Percentiles rank a stretch among this genome's conserved stretches.
Conservation (phyloP, 2,797 vertebrate genomes). For the Tiaroga cobitis region DNA sequence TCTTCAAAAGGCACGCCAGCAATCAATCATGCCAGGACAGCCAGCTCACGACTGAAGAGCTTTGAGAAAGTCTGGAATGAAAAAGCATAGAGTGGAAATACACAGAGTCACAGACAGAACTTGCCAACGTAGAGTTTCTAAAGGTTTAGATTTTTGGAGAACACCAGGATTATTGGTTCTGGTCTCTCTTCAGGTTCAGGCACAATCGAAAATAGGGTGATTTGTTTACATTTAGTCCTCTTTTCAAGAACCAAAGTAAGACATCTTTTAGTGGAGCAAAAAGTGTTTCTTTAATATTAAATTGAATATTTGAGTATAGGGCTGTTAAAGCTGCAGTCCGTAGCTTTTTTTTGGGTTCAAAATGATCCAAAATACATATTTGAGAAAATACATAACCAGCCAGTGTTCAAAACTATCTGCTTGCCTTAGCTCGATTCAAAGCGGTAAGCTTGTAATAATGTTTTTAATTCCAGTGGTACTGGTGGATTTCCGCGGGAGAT, state of each 20-base stretch:
- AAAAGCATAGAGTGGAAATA: neutral
- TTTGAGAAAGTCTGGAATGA: conserved; percentile 23
- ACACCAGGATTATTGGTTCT: neutral
- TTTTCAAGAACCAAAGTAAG: neutral
- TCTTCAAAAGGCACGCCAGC: conserved; percentile 1
- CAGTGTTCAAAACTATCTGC: too few species aligned
- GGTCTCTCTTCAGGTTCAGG: neutral
- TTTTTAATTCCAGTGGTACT: too few species aligned
- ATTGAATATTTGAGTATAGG: neutral
- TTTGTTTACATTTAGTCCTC: neutral
- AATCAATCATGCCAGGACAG: conserved; percentile 34
- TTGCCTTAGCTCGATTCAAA: too few species aligned
- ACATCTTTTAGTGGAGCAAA: neutral
- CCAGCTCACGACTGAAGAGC: neutral
- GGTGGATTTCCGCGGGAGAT: too few species aligned
- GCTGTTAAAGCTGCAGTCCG: too few species aligned
- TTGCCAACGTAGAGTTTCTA: neutral
- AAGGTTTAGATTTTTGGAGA: neutral
- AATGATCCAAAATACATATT: too few species aligned
- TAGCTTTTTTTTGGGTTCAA: too few species aligned
- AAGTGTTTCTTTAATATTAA: neutral
- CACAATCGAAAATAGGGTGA: neutral
- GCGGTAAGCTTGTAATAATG: too few species aligned
- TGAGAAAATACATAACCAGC: too few species aligned
- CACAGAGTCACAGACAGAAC: neutral